Evolutionary conservation across 2,797 vertebrate genomes (phyloP).

Genomic region (Lagorchestes hirsutus): DNA sequence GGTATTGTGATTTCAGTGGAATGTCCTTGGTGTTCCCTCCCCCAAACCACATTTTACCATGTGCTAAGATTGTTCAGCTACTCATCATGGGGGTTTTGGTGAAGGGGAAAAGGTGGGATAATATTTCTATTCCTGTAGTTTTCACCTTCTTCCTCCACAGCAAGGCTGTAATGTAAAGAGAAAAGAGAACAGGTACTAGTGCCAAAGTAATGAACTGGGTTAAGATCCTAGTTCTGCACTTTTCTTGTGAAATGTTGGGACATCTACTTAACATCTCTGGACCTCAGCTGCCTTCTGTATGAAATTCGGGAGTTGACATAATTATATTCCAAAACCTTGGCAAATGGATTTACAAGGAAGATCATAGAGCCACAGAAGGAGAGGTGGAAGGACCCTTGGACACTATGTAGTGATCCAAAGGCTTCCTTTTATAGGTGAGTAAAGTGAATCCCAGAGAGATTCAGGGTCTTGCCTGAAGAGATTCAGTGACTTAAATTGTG

Average conservation of each 20-base stretch:
- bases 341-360: background rate
- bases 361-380: background rate
- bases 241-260: background rate
- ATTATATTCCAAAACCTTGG: background rate
- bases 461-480: background rate
- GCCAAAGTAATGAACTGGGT: background rate
- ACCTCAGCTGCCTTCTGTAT: background rate
- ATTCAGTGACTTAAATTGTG: constrained; percentile 54
- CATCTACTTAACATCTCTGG: background rate
- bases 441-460: background rate
- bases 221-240: background rate
- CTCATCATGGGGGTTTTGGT: background rate
- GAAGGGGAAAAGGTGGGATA: background rate
- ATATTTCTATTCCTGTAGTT: constrained; percentile 45
- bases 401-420: background rate
- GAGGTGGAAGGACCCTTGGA: background rate
- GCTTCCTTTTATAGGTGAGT: background rate
- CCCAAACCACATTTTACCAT: constrained; percentile 59
- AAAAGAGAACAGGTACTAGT: background rate
- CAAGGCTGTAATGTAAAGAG: background rate
- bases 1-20: constrained; percentile 64
- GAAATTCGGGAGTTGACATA: background rate
- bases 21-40: background rate
- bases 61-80: background rate
- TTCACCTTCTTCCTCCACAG: constrained; percentile 23